phyloP scores from a whole-genome alignment of 2,797 vertebrate species.

The Enteromius radiatus region DNA sequence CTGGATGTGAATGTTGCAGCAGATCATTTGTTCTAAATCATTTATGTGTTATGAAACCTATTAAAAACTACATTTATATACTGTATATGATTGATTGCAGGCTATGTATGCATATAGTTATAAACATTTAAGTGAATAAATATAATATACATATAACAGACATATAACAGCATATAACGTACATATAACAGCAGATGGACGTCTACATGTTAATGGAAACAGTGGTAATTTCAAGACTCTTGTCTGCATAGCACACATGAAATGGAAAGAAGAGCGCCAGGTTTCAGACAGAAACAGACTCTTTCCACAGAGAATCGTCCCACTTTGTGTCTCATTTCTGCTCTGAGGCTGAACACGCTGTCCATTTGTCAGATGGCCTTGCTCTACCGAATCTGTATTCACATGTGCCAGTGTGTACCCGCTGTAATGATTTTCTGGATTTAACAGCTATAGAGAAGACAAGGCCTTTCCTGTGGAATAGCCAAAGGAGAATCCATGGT shows the following conservation, averaged over 20 bases:
- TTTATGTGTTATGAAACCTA: not conserved
- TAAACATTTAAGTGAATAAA: not conserved
- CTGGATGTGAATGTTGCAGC: not conserved
- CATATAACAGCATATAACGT: not conserved
- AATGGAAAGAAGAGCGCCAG: conserved; percentile 48
- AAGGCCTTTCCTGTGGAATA: conserved; percentile 34
- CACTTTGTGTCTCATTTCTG: conserved; percentile 26
- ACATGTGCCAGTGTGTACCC: conserved; percentile 26
- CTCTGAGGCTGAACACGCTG: conserved; percentile 44
- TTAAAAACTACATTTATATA: not conserved
- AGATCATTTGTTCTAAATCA: not conserved
- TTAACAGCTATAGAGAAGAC: conserved; percentile 35
- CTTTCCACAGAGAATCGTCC: conserved; percentile 46
- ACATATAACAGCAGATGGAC: too few species aligned
- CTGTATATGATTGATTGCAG: not conserved
- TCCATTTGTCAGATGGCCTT: conserved; percentile 39
- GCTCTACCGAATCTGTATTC: conserved; percentile 53
- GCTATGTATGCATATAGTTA: not conserved
- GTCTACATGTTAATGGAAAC: conserved; percentile 20
- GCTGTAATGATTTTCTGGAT: conserved; percentile 33
- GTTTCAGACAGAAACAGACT: conserved; percentile 40
- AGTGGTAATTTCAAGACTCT: conserved; percentile 5
- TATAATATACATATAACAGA: not conserved
- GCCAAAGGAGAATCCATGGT: conserved; percentile 42
- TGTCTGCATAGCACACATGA: conserved; percentile 49